Base-by-base conservation (phyloP, 2,888 invertebrate genomes). In the Tenthredo notha region DNA sequence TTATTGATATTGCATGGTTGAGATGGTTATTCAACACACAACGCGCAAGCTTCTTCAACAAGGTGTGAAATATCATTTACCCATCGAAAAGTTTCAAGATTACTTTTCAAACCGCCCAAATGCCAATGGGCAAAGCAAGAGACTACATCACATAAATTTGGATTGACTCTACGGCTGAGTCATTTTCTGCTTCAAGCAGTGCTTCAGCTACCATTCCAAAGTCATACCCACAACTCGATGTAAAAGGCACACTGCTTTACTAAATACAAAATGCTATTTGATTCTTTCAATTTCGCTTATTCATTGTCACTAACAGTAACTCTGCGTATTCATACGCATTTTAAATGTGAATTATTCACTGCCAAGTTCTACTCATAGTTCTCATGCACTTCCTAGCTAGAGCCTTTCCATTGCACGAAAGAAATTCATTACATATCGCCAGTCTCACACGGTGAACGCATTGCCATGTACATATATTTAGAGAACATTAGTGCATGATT, bases 401-500 rank as follows among this genome's bases (percentile, higher is more conserved):
- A 29, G 21, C 29, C n/a, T 61, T 40, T 33, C 21, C 43, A 61
- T 61, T 80, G 37, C 80, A 80, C 18, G 29, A 37, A 21, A 61
- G 10, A 40, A 12, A 3, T 21, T 33, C 37, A 33, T 80, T 9
- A 25, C 70, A 37, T 15, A 15, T 33, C 9, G 5, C 21, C 40
- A 61, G 33, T 40, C 3, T 50, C 29, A 15, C 25, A 77, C 33
- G 33, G 54, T n/a, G n/a, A 58, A 78, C 18, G 37, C 18, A 29
- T 37, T 25, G 5, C 50, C 29, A n/a, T n/a, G n/a, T 75, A 43
- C 33, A 70, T n/a, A 37, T 37, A 15, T 25, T 12, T 54, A 54
- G 33, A 77, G 10, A 40, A 29, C 33, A 67, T 67, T 83, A 67
- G 9, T 67, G 83, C 83, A 83, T 83, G 83, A 70, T 50, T 83